These are phyloP conservation scores for Galaxea fascicularis DNA, from an alignment of 92 coral and sea anemone species.

Conservation along the genomic window DNA sequence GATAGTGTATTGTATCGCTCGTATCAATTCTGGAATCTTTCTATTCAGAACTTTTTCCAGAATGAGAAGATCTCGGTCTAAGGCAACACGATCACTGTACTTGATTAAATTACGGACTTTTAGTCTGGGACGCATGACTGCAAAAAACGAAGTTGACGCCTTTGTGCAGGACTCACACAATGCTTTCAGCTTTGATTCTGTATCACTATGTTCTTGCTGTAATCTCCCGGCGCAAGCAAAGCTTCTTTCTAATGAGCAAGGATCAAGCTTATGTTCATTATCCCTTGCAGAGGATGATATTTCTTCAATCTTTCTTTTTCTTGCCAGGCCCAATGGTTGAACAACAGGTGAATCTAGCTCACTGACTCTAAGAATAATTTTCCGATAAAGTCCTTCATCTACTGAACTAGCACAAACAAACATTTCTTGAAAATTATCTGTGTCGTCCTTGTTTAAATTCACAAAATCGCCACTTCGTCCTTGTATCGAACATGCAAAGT, in stretches of 20 bases:
- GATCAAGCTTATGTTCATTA: constrained; percentile 41
- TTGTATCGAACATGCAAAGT: constrained; percentile 58
- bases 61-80: constrained; percentile 58
- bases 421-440: too few species aligned
- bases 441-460: constrained; percentile 55
- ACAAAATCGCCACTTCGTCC: constrained; percentile 66
- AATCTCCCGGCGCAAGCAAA: constrained; percentile 23
- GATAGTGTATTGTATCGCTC: too few species aligned
- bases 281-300: constrained; percentile 18
- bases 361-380: constrained; percentile 56
- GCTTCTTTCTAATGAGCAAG: constrained; percentile 43
- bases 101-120: constrained; percentile 56
- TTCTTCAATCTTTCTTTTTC: too few species aligned
- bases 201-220: constrained; percentile 33
- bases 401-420: constrained; percentile 52
- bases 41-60: constrained; percentile 63
- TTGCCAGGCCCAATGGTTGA: too few species aligned
- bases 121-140: constrained; percentile 64
- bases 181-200: constrained; percentile 65
- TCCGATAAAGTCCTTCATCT: constrained; percentile 52
- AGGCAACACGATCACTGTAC: constrained; percentile 57
- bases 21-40: too few species aligned
- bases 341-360: too few species aligned
- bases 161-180: constrained; percentile 52
- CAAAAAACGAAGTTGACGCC: constrained; percentile 61